Percentiles rank a stretch among this genome's conserved stretches.
phyloP scores from a whole-genome alignment of 2,797 vertebrate genomes.

The Sylvilagus floridanus region DNA sequence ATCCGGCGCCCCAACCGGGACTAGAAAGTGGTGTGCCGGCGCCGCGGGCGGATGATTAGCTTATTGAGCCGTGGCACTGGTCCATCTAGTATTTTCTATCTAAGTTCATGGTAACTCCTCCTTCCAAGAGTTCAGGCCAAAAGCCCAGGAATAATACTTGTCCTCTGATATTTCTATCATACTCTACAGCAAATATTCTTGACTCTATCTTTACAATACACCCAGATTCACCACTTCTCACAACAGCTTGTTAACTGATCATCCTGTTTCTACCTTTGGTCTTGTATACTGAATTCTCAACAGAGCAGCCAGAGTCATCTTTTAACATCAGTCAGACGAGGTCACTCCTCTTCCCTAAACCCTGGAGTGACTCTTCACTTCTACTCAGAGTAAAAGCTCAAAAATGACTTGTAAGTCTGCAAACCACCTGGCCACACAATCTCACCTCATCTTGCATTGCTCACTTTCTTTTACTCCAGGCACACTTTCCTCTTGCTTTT shows the following conservation, averaged over 20 bases:
- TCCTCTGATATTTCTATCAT: background rate
- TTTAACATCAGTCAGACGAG: background rate
- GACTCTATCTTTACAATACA: constrained; percentile 30
- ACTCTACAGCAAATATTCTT: background rate
- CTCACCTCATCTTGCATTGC: background rate
- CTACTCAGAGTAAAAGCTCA: constrained; percentile 15
- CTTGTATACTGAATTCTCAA: constrained; percentile 6
- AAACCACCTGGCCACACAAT: background rate
- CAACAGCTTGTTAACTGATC: background rate
- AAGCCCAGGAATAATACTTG: background rate
- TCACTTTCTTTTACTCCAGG: background rate
- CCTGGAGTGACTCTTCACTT: background rate
- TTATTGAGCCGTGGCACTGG: too few relatives aligned
- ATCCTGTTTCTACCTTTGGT: background rate
- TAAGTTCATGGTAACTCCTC: constrained; percentile 10
- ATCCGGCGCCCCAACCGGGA: too few relatives aligned
- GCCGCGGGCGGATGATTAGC: too few relatives aligned
- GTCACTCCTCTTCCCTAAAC: constrained; percentile 32
- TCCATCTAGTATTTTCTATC: background rate
- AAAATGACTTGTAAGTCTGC: background rate
- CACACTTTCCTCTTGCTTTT: background rate
- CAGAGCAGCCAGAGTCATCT: background rate
- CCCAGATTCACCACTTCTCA: background rate
- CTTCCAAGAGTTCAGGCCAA: background rate
- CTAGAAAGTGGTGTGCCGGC: too few relatives aligned